A percentile compares a stretch with the other conserved stretches of the same genome.
Conservation (phyloP, 1,140 invertebrate genomes). For the Alviniconcha marisindica region DNA sequence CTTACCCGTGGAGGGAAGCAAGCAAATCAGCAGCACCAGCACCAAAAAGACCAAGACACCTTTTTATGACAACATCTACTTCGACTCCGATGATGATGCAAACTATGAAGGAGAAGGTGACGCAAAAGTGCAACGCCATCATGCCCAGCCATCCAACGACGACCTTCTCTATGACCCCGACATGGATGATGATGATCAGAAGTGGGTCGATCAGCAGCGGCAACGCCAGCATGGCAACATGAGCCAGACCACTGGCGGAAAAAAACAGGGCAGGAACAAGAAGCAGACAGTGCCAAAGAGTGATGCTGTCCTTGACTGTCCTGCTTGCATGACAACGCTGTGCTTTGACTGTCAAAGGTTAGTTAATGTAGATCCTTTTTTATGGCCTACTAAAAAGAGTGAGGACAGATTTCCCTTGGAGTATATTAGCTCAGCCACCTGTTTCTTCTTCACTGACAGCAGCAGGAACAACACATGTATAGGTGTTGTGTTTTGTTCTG, state of each 20-base stretch:
- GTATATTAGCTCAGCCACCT: too few relatives aligned
- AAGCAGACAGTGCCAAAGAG: conserved; percentile 50
- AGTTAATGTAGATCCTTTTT: too few relatives aligned
- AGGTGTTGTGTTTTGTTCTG: too few relatives aligned
- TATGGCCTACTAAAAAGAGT: too few relatives aligned
- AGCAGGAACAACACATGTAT: too few relatives aligned
- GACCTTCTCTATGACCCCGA: conserved; percentile 81
- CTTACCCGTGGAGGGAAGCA: background rate
- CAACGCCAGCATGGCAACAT: conserved; percentile 54
- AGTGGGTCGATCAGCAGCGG: conserved; percentile 78
- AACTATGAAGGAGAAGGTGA: conserved; percentile 49
- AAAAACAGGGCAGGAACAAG: conserved; percentile 37
- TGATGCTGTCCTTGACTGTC: conserved; percentile 83
- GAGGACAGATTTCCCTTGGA: too few relatives aligned
- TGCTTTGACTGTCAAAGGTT: conserved; percentile 82
- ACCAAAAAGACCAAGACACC: conserved; percentile 30
- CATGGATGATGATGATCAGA: conserved; percentile 80
- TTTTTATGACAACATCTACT: conserved; percentile 77
- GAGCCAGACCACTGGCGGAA: background rate
- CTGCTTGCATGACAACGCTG: conserved; percentile 81
- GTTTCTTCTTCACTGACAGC: too few relatives aligned
- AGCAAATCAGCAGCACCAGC: background rate
- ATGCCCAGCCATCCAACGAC: conserved; percentile 72
- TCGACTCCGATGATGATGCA: conserved; percentile 78
- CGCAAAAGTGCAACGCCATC: background rate